These are phyloP conservation scores for Zonitis immaculata DNA, from an alignment of 2,888 invertebrate genomes.

Conservation along the genomic window DNA sequence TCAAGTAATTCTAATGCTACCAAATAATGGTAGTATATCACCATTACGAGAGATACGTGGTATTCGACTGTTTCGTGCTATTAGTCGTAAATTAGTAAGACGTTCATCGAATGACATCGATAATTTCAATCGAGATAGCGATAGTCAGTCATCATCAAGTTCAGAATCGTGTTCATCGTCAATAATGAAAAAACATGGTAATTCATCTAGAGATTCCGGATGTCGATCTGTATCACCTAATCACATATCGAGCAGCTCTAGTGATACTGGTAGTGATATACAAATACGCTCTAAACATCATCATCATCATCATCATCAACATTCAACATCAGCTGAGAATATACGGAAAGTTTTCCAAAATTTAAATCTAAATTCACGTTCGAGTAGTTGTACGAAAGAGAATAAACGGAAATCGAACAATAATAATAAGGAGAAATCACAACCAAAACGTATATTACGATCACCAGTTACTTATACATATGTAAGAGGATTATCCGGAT, in stretches of 20 bases:
- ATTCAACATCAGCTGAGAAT: constrained; percentile 56
- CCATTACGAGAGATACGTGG: constrained; percentile 53
- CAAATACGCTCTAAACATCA: constrained; percentile 48
- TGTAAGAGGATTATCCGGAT: constrained; percentile 72
- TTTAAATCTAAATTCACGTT: constrained; percentile 58
- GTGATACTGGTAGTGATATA: constrained; percentile 62
- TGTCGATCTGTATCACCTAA: constrained; percentile 45
- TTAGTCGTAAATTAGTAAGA: constrained; percentile 60
- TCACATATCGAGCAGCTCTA: constrained; percentile 54
- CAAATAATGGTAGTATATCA: constrained; percentile 44
- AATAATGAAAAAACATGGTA: constrained; percentile 32
- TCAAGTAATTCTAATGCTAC: constrained; percentile 33
- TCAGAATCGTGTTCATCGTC: constrained; percentile 45
- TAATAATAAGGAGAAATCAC: no score
- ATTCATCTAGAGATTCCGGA: constrained; percentile 37
- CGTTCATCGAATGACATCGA: constrained; percentile 51
- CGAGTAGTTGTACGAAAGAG: constrained; percentile 55
- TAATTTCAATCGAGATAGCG: constrained; percentile 47
- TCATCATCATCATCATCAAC: no score
- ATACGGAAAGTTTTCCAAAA: constrained; percentile 69
- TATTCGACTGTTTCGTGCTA: constrained; percentile 61
- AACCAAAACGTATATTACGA: constrained; percentile 71
- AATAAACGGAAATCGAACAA: constrained; percentile 43
- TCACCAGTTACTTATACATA: constrained; percentile 77
- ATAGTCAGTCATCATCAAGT: constrained; percentile 51